Conservation (phyloP, 2,888 invertebrate genomes). For the Calliopum simillimum region DNA sequence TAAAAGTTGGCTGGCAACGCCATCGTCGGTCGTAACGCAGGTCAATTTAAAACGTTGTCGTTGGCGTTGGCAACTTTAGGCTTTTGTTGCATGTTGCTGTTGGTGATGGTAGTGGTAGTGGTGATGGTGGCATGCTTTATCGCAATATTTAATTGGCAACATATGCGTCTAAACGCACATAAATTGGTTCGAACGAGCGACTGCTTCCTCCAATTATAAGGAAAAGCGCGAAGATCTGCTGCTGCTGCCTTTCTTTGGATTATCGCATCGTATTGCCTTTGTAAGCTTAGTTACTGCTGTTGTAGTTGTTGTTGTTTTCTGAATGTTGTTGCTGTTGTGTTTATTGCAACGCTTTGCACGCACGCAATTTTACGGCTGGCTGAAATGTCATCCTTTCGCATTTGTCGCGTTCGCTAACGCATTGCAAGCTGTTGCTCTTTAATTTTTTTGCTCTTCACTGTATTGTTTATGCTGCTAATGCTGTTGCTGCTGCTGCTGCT, state of each 20-base stretch:
- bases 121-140: conserved; percentile 58
- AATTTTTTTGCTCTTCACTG: neutral
- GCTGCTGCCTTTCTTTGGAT: neutral
- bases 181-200: conserved; percentile 52
- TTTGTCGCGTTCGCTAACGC: neutral
- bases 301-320: neutral
- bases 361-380: conserved; percentile 7
- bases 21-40: neutral
- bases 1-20: conserved; percentile 2
- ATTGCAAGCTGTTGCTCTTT: neutral
- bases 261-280: neutral
- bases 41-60: conserved; percentile 6
- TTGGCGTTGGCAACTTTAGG: neutral
- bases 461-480: neutral
- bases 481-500: neutral
- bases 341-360: conserved; percentile 5
- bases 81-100: conserved; percentile 16
- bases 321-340: neutral
- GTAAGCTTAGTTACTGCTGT: neutral
- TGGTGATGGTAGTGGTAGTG: neutral
- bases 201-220: conserved; percentile 40
- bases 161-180: conserved; percentile 66
- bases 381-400: neutral
- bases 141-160: conserved; percentile 67
- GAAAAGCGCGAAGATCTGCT: conserved; percentile 27